A percentile compares a stretch with the other conserved stretches of the same genome.
phyloP scores from a whole-genome alignment of 2,113 vertebrate genomes.

The Microtus ochrogaster region DNA sequence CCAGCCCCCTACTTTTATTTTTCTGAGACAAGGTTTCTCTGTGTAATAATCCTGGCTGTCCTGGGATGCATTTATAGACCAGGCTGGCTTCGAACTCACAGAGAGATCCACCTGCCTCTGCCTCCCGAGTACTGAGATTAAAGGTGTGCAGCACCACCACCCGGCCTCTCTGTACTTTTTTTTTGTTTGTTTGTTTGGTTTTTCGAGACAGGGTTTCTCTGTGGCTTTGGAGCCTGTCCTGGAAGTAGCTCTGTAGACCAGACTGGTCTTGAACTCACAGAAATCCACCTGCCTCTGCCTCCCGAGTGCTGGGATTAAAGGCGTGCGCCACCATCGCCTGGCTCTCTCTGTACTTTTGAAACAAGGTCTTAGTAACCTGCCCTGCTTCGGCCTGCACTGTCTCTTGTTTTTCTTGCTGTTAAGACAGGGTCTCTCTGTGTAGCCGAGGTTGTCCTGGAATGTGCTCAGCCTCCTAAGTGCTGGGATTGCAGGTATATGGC shows the following conservation, averaged over 20 bases:
- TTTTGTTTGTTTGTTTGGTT: no score
- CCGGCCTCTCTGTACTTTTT: background rate
- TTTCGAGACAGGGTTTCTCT: no score
- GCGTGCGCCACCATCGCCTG: accelerated
- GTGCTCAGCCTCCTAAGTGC: background rate
- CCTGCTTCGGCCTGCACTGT: background rate
- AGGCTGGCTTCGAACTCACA: background rate
- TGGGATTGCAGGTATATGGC: background rate
- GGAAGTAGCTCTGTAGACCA: no score
- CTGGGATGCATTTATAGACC: background rate
- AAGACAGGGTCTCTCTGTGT: background rate
- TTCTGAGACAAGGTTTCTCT: background rate
- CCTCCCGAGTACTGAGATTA: background rate
- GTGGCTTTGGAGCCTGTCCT: no score
- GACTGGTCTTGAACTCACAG: background rate
- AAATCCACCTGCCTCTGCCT: background rate
- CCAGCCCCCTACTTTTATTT: background rate
- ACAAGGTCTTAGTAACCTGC: background rate
- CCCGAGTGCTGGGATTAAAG: background rate
- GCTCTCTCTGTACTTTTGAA: background rate
- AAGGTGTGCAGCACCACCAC: background rate
- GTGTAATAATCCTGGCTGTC: background rate
- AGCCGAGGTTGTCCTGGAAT: background rate
- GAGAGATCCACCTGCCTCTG: background rate
- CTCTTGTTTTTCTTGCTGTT: no score